Conservation (phyloP, 37 sponge, comb jelly and placozoan species). For the Ianthella basta region DNA sequence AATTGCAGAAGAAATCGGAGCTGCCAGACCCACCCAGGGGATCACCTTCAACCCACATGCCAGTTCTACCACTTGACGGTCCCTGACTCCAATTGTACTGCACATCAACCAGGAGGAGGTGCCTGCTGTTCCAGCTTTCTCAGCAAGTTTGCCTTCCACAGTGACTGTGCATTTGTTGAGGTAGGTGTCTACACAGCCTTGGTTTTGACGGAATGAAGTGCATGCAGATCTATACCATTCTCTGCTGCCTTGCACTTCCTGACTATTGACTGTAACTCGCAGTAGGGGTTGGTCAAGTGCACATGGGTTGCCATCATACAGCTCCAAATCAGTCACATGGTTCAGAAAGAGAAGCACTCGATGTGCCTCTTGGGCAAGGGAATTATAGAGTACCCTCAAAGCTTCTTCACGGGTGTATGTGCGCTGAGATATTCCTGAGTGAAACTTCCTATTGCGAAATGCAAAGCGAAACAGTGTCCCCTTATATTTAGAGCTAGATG, state of each 20-base stretch:
- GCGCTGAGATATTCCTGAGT: slow-evolving; percentile 46
- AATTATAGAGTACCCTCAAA: slow-evolving; percentile 32
- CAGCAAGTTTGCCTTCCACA: slow-evolving; percentile 3
- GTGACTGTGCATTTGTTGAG: slow-evolving; percentile 5
- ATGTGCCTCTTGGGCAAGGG: slow-evolving; percentile 53
- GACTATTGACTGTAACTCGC: neutral
- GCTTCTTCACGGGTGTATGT: slow-evolving; percentile 40
- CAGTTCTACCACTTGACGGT: slow-evolving; percentile 13
- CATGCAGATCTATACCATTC: slow-evolving; percentile 1
- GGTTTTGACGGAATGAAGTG: neutral
- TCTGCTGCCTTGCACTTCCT: neutral
- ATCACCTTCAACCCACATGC: slow-evolving; percentile 36
- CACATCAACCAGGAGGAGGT: slow-evolving; percentile 57
- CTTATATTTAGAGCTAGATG: slow-evolving; percentile 20
- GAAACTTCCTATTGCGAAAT: slow-evolving; percentile 36
- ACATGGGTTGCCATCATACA: slow-evolving; percentile 19
- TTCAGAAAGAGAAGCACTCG: slow-evolving; percentile 67
- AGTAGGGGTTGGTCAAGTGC: neutral
- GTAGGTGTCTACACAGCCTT: neutral
- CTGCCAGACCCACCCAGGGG: slow-evolving; percentile 85
- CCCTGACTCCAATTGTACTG: slow-evolving; percentile 49
- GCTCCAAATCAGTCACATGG: slow-evolving; percentile 38
- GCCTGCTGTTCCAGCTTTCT: neutral
- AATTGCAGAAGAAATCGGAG: slow-evolving; percentile 33
- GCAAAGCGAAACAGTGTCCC: slow-evolving; percentile 83